Percentiles rank a stretch among this genome's conserved stretches.
These are phyloP conservation scores for Bradypus variegatus DNA, from an alignment of 2,797 vertebrate genomes.

Conservation along the genomic window DNA sequence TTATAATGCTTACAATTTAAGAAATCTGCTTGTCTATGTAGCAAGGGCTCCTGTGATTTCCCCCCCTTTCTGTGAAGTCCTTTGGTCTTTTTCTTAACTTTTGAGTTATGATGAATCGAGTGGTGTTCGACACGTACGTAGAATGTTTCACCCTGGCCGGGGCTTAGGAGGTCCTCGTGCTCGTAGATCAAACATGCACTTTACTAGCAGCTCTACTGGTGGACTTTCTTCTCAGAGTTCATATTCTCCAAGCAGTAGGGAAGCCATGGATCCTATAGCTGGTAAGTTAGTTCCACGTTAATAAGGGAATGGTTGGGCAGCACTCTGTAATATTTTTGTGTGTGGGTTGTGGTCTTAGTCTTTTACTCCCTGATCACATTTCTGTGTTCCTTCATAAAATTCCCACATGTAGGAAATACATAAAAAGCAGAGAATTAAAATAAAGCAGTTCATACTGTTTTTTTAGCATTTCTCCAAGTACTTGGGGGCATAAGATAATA, in stretches of 20 bases:
- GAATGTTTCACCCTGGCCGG: constrained; percentile 98
- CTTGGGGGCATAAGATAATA: neutral
- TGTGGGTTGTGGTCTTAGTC: neutral
- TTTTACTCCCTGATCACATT: neutral
- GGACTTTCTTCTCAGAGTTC: constrained; percentile 98
- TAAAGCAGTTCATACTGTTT: neutral
- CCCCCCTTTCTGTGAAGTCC: neutral
- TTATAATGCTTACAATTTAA: neutral
- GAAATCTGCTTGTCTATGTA: neutral
- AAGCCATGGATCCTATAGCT: constrained; percentile 99
- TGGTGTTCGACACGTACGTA: constrained; percentile 96
- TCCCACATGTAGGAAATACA: neutral
- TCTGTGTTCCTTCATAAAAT: neutral
- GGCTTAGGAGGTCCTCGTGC: constrained; percentile 95
- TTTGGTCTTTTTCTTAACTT: constrained; percentile 79
- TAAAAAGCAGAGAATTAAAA: neutral
- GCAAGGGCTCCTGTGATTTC: neutral
- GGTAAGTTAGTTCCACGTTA: constrained; percentile 76
- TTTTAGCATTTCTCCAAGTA: neutral
- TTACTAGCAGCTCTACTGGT: constrained; percentile 96
- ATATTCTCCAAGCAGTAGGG: constrained; percentile 98
- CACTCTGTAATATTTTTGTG: neutral
- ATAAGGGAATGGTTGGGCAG: neutral
- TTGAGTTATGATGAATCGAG: constrained; percentile 91
- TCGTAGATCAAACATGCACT: constrained; percentile 99